These are phyloP conservation scores for Oscheius myriophilus DNA, from an alignment of 2,888 invertebrate species.

Conservation along the genomic window DNA sequence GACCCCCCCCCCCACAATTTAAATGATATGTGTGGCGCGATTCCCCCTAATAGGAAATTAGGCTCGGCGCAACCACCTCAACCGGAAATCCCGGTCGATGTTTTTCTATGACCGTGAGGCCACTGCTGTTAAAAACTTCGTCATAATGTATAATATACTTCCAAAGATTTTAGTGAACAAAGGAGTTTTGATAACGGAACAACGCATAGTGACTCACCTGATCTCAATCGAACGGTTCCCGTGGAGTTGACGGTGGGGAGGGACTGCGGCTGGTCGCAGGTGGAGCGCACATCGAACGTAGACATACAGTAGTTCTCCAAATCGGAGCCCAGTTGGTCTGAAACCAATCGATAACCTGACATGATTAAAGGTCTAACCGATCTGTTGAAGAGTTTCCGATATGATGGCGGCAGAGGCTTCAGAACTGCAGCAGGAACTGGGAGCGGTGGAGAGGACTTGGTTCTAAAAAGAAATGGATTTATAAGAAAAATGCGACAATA, in stretches of 20 bases:
- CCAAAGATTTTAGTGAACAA: too few species aligned
- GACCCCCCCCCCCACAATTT: too few species aligned
- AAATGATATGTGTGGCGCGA: too few species aligned
- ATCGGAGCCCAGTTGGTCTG: constrained; percentile 61
- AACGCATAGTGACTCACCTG: constrained; percentile 30
- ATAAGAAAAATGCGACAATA: too few species aligned
- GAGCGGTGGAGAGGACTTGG: neutral
- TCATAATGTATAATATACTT: too few species aligned
- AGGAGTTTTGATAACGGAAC: neutral
- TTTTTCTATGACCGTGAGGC: too few species aligned
- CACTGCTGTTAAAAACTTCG: too few species aligned
- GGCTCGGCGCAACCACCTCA: too few species aligned
- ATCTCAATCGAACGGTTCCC: constrained; percentile 41
- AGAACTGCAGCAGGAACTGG: constrained; percentile 29
- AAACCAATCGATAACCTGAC: constrained; percentile 1
- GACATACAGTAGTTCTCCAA: constrained; percentile 51
- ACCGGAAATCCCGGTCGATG: too few species aligned
- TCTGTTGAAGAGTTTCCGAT: constrained; percentile 60
- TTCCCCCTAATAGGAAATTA: too few species aligned
- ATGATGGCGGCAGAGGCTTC: constrained; percentile 40
- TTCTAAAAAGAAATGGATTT: constrained; percentile 1
- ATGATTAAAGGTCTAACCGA: constrained; percentile 32
- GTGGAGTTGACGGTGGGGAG: too few species aligned
- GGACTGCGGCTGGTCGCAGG: neutral
- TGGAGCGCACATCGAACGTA: constrained; percentile 15